Evolutionary conservation across 2,888 invertebrate genomes (phyloP).

Genomic region (Caenorhabditis auriculariae): DNA sequence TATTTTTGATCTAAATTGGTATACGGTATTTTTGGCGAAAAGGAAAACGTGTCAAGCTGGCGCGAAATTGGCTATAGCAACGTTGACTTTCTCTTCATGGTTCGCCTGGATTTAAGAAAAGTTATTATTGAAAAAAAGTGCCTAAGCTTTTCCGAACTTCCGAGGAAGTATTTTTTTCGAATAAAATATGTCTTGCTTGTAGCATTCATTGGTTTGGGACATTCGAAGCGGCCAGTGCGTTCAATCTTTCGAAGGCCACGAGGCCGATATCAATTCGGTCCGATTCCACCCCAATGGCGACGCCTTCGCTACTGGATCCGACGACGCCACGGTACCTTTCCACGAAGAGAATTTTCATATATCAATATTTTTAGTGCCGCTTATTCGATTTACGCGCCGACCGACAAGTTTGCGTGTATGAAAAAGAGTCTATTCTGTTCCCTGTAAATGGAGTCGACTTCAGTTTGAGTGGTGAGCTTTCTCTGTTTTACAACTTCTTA

Average conservation of each 20-base stretch:
- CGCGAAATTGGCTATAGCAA: no score
- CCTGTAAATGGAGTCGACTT: conserved; percentile 97
- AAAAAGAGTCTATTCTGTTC: conserved; percentile 94
- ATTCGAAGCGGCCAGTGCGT: conserved; percentile 97
- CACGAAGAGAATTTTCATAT: background rate
- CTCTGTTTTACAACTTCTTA: background rate
- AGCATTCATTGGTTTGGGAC: conserved; percentile 97
- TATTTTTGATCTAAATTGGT: no score
- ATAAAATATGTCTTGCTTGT: no score
- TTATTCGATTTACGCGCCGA: conserved; percentile 96
- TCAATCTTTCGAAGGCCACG: conserved; percentile 97
- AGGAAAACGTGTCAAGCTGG: no score
- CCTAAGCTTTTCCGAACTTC: no score
- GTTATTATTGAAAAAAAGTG: no score
- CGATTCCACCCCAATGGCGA: conserved; percentile 98
- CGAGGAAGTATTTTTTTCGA: no score
- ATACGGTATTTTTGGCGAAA: no score
- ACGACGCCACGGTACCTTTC: conserved; percentile 82
- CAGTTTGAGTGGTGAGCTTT: conserved; percentile 80
- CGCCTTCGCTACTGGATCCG: conserved; percentile 96
- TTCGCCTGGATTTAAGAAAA: no score
- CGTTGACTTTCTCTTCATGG: no score
- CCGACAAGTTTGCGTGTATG: conserved; percentile 91
- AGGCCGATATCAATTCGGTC: conserved; percentile 95
- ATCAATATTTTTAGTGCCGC: conserved; percentile 80